phyloP scores from a whole-genome alignment of 2,113 vertebrate genomes.

The Dicerorhinus sumatrensis region DNA sequence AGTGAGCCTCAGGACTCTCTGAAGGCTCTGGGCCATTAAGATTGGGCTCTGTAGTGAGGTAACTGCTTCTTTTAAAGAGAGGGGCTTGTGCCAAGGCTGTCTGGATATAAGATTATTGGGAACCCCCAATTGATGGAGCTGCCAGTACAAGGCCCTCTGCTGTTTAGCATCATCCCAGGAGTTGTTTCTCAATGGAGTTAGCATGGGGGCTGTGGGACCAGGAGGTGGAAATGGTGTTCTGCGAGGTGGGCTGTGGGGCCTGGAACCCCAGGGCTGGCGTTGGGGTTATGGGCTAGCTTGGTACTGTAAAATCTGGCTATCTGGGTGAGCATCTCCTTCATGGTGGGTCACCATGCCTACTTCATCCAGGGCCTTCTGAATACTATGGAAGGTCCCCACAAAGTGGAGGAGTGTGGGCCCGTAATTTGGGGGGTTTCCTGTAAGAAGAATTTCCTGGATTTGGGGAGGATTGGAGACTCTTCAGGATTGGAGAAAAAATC shows the following conservation, averaged over 20 bases:
- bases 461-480: too few relatives aligned
- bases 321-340: neutral
- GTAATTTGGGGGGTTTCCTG: neutral
- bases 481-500: neutral
- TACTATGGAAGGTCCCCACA: neutral
- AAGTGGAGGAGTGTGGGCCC: neutral
- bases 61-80: neutral
- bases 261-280: neutral
- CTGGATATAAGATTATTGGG: neutral
- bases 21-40: neutral
- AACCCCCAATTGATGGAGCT: neutral
- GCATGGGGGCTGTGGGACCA: neutral
- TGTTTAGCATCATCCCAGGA: neutral
- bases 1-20: rapidly evolving
- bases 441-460: neutral
- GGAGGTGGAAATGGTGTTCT: neutral
- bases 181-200: neutral
- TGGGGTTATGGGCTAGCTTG: neutral
- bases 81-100: neutral
- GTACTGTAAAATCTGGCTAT: neutral
- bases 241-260: neutral
- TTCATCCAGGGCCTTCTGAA: neutral
- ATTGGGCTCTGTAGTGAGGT: neutral
- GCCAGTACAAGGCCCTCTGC: neutral
- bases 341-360: neutral